Percentiles rank a stretch among this genome's conserved stretches.
Evolutionary conservation across 2,113 vertebrate species (phyloP).

Genomic region (Nicator chloris): DNA sequence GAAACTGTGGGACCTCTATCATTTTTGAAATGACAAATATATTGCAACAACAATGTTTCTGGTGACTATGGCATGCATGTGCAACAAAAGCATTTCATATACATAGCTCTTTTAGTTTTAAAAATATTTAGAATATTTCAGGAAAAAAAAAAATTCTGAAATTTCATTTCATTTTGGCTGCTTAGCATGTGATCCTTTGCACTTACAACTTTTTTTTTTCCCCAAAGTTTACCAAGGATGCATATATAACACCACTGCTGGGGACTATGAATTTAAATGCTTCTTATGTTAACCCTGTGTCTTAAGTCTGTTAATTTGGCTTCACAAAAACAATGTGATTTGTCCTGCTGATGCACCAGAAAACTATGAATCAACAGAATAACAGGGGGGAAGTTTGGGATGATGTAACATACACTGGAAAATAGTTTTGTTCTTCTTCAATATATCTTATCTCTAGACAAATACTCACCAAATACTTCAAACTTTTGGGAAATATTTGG

Average conservation of each 20-base stretch:
- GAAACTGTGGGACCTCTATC: background rate
- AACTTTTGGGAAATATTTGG: background rate
- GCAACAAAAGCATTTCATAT: background rate
- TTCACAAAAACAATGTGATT: background rate
- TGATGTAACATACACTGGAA: background rate
- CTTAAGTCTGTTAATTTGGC: background rate
- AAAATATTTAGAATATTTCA: background rate
- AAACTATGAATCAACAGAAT: background rate
- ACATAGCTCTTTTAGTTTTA: background rate
- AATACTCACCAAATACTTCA: background rate
- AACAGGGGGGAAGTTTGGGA: background rate
- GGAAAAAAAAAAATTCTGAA: background rate
- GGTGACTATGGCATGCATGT: background rate
- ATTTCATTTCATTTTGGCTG: background rate
- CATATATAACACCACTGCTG: background rate
- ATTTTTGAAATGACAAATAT: background rate
- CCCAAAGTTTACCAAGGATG: background rate
- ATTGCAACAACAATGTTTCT: background rate
- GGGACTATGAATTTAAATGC: background rate
- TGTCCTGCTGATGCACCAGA: background rate
- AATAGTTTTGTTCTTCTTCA: background rate
- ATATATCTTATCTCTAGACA: background rate
- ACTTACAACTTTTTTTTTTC: background rate
- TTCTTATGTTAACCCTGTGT: background rate
- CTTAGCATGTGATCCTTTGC: background rate